These are phyloP conservation scores for Danio rerio DNA, from an alignment of 2,113 vertebrate genomes.

Conservation along the genomic window GRCz12tu NC_133184.1:12088501-12089000, in stretches of 20 bases:
- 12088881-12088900: constrained; percentile 29
- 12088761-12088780: constrained; percentile 34
- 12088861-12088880: constrained; percentile 40
- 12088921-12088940: too few species aligned
- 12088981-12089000: constrained; percentile 30
- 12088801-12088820: constrained; percentile 58
- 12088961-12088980: constrained; percentile 41
- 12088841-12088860: constrained; percentile 39
- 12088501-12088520: too few species aligned
- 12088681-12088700: constrained; percentile 52
- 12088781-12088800: constrained; percentile 13
- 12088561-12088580: neutral
- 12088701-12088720: constrained; percentile 54
- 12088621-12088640: neutral
- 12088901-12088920: neutral
- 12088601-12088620: constrained; percentile 20
- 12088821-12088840: constrained; percentile 50
- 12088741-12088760: constrained; percentile 35
- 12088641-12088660: constrained; percentile 30
- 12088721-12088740: constrained; percentile 37
- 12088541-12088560: too few species aligned
- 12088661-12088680: constrained; percentile 27
- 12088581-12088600: constrained; percentile 9
- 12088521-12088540: too few species aligned
- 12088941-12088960: constrained; percentile 36